A percentile compares a stretch with the other conserved stretches of the same genome.
Evolutionary conservation across 2,888 invertebrate genomes (phyloP).

Genomic region (Halocaridina rubra): DNA sequence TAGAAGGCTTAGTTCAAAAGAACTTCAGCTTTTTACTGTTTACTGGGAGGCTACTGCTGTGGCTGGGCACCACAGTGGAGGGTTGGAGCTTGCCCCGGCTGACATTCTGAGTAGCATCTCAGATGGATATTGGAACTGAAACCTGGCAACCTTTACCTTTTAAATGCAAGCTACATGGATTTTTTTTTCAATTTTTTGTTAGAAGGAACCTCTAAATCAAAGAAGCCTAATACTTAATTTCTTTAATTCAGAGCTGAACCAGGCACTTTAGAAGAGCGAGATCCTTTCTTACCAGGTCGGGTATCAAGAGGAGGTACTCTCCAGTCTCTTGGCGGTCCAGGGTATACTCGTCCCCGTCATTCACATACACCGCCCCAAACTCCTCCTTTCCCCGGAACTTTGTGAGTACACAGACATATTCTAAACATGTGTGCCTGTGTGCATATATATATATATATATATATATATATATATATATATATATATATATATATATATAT

Average conservation of each 20-base stretch:
- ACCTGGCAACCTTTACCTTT: no score
- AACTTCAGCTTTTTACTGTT: no score
- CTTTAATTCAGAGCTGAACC: constrained; percentile 40
- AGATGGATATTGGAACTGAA: no score
- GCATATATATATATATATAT: not conserved
- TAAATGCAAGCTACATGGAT: no score
- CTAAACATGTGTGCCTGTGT: not conserved
- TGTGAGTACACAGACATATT: constrained; percentile 45
- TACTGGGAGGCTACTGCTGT: no score
- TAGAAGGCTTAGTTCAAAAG: no score
- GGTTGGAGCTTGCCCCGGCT: no score
- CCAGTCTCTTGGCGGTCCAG: constrained; percentile 50
- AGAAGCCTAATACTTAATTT: no score
- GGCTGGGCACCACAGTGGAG: no score
- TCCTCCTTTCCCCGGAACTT: constrained; percentile 63
- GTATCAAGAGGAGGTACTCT: constrained; percentile 56
- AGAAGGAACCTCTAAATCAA: no score
- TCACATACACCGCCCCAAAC: constrained; percentile 64
- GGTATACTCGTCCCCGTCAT: constrained; percentile 55
- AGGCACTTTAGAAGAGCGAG: constrained; percentile 53
- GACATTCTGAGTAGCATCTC: no score
- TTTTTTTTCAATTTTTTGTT: no score
- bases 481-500: not conserved
- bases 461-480: not conserved
- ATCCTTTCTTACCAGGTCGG: constrained; percentile 56